Evolutionary conservation across 2,113 vertebrate species (phyloP).

Genomic region (Eurypyga helias): DNA sequence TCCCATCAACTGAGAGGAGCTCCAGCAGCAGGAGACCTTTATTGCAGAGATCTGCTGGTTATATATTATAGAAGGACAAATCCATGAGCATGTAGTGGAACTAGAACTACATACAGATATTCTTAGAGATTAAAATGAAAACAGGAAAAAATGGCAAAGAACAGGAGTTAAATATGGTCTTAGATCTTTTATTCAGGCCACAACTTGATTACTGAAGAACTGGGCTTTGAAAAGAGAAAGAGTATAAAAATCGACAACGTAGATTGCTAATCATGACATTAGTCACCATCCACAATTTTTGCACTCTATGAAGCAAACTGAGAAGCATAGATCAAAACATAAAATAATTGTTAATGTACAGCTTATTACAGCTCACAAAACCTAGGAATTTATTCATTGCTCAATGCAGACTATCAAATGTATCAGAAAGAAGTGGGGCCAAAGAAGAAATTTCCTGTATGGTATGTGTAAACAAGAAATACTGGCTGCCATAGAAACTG

Average conservation of each 20-base stretch:
- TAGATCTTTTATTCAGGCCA: neutral
- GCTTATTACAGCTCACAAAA: neutral
- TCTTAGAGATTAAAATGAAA: neutral
- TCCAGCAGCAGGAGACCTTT: neutral
- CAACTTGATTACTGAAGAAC: neutral
- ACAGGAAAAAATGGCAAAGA: neutral
- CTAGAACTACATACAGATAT: neutral
- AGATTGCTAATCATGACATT: neutral
- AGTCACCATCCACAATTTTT: neutral
- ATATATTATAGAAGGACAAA: neutral
- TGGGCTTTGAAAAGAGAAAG: neutral
- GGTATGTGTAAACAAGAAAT: neutral
- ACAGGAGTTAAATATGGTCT: neutral
- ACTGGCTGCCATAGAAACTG: neutral
- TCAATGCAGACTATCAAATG: neutral
- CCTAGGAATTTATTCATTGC: neutral
- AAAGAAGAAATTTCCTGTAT: neutral
- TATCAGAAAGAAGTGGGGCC: neutral
- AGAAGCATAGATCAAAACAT: neutral
- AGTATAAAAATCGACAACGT: rapidly evolving
- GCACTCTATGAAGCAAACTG: neutral
- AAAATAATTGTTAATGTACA: neutral
- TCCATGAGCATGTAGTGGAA: neutral
- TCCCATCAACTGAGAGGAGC: neutral
- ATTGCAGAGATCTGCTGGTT: neutral